Percentiles rank a stretch among this genome's conserved stretches.
phyloP scores from a whole-genome alignment of 2,797 vertebrate genomes.

The Geotrypetes seraphini region DNA sequence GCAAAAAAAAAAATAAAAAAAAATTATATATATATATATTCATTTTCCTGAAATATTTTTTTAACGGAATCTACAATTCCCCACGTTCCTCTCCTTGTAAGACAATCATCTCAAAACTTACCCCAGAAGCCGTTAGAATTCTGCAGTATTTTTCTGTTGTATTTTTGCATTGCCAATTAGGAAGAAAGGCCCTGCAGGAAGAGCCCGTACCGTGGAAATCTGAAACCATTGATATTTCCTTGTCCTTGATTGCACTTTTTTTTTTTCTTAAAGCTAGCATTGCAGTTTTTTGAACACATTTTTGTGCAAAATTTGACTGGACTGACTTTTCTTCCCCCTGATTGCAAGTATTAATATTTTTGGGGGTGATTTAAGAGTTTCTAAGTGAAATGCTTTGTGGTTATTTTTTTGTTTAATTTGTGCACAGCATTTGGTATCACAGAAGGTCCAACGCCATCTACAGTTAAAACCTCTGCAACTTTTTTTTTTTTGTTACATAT shows the following conservation, averaged over 20 bases:
- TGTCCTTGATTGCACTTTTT: constrained; percentile 30
- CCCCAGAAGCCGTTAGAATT: constrained; percentile 24
- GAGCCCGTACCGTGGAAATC: constrained; percentile 20
- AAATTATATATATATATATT: too few relatives aligned
- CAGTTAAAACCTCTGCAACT: constrained; percentile 46
- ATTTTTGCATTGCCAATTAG: constrained; percentile 48
- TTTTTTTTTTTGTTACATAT: neutral
- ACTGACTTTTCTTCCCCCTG: too few relatives aligned
- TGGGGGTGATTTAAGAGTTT: too few relatives aligned
- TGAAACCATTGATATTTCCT: constrained; percentile 39
- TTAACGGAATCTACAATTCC: neutral
- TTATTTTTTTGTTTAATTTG: constrained; percentile 30
- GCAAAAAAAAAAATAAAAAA: neutral
- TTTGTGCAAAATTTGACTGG: too few relatives aligned
- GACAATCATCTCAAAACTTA: constrained; percentile 39
- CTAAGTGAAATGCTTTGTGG: constrained; percentile 40
- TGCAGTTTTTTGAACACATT: too few relatives aligned
- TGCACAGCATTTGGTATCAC: constrained; percentile 25
- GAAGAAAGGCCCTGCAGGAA: constrained; percentile 33
- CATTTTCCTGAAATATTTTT: neutral
- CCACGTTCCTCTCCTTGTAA: too few relatives aligned
- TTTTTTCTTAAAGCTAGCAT: too few relatives aligned
- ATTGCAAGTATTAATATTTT: too few relatives aligned
- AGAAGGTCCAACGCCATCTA: constrained; percentile 55
- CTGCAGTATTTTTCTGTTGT: constrained; percentile 27